Conservation (phyloP, 2,113 vertebrate species). For the Monopterus albus region DNA sequence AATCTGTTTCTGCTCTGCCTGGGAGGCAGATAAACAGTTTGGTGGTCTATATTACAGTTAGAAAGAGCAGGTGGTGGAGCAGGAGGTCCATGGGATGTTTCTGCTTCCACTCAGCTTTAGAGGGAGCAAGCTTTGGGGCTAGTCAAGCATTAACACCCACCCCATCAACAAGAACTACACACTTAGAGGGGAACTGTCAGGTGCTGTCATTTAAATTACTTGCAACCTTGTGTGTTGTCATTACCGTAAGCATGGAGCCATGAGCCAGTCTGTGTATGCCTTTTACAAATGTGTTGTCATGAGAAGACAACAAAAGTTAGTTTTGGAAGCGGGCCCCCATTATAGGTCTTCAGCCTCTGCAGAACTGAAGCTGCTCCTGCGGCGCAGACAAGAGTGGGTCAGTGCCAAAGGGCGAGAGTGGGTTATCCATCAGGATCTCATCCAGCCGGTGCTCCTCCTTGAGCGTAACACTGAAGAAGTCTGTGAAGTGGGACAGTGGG, state of each 20-base stretch:
- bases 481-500: conserved; percentile 96
- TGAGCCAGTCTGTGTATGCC: conserved; percentile 28
- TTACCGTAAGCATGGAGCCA: background rate
- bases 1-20: conserved; percentile 56
- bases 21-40: conserved; percentile 51
- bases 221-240: conserved; percentile 6
- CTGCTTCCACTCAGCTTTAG: conserved; percentile 10
- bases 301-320: conserved; percentile 4
- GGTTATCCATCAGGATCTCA: conserved; percentile 88
- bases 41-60: conserved; percentile 10
- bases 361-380: conserved; percentile 94
- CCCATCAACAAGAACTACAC: conserved; percentile 17
- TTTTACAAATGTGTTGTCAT: conserved; percentile 14
- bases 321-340: conserved; percentile 46
- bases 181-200: conserved; percentile 23
- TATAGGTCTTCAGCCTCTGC: conserved; percentile 90
- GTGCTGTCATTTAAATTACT: conserved; percentile 46
- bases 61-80: conserved; percentile 24
- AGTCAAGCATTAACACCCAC: background rate
- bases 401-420: conserved; percentile 88
- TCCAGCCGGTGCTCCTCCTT: conserved; percentile 94
- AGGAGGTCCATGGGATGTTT: conserved; percentile 7
- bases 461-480: conserved; percentile 93
- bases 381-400: conserved; percentile 93
- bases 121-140: conserved; percentile 7